Evolutionary conservation across 2,797 vertebrate species (phyloP).

Genomic region (Bradypus variegatus): DNA sequence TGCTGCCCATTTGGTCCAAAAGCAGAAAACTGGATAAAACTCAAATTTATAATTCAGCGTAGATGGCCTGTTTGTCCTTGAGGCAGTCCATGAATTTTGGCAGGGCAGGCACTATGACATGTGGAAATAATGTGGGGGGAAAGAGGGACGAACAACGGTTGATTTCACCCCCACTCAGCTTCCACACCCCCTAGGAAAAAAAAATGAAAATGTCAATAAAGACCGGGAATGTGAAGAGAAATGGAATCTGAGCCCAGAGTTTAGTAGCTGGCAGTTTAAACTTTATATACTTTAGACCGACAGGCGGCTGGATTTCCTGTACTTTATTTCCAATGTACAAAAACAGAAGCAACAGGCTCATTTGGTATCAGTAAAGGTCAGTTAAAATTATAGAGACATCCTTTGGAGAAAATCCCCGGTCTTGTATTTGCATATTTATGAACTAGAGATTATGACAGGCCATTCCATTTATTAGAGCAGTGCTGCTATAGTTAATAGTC

Average conservation of each 20-base stretch:
- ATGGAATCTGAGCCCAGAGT: constrained; percentile 71
- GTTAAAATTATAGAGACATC: constrained; percentile 82
- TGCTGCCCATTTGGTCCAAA: constrained; percentile 78
- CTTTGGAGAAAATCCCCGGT: constrained; percentile 79
- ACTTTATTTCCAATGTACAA: constrained; percentile 69
- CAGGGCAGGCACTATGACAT: constrained; percentile 73
- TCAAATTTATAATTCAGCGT: constrained; percentile 76
- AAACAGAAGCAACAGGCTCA: constrained; percentile 78
- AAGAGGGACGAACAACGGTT: constrained; percentile 54
- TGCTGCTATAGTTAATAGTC: constrained; percentile 78
- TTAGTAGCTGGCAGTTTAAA: constrained; percentile 67
- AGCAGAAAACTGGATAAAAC: constrained; percentile 77
- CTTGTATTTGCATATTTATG: constrained; percentile 83
- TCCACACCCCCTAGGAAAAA: constrained; percentile 48
- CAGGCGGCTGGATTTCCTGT: constrained; percentile 60
- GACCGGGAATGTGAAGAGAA: constrained; percentile 72
- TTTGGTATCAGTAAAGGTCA: constrained; percentile 79
- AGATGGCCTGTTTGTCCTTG: constrained; percentile 78
- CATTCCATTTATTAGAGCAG: constrained; percentile 81
- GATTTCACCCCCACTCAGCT: constrained; percentile 65
- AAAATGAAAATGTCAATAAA: constrained; percentile 77
- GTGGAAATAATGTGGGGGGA: constrained; percentile 60
- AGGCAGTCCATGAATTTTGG: constrained; percentile 76
- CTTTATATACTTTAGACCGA: constrained; percentile 63
- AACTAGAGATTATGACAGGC: constrained; percentile 80